These are phyloP conservation scores for Norana najaformis DNA, from an alignment of 2,888 invertebrate genomes.

Conservation along the genomic window DNA sequence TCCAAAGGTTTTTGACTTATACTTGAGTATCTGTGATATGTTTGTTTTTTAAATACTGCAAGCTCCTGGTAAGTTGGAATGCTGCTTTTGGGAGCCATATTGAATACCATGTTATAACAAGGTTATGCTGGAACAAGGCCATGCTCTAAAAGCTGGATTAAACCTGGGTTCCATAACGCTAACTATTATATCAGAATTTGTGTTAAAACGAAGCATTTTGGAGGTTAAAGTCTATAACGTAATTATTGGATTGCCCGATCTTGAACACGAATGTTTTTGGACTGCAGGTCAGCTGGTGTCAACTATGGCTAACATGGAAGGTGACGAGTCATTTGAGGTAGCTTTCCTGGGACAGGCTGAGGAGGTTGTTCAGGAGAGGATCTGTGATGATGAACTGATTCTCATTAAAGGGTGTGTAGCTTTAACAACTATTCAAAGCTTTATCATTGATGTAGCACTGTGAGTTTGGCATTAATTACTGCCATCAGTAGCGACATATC, in stretches of 20 bases:
- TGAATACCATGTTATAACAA: neutral
- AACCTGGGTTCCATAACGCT: neutral
- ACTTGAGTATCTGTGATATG: no score
- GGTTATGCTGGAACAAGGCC: neutral
- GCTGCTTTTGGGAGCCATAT: neutral
- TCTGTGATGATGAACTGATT: slow-evolving; percentile 87
- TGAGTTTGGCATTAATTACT: neutral
- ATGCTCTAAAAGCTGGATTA: neutral
- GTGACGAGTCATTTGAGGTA: slow-evolving; percentile 93
- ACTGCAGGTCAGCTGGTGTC: slow-evolving; percentile 71
- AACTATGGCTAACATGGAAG: slow-evolving; percentile 96
- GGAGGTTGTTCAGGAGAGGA: slow-evolving; percentile 78
- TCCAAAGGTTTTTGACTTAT: no score
- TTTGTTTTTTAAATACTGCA: neutral
- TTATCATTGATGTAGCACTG: neutral
- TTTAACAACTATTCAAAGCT: neutral
- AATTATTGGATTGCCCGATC: neutral
- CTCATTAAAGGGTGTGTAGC: slow-evolving; percentile 82
- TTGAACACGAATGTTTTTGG: neutral
- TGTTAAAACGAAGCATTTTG: neutral
- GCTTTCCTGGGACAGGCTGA: slow-evolving; percentile 89
- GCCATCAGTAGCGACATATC: neutral
- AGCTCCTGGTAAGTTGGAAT: neutral
- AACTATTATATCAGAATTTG: neutral
- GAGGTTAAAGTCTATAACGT: neutral